A percentile compares a stretch with the other conserved stretches of the same genome.
phyloP scores from a whole-genome alignment of 2,797 vertebrate genomes.

The Paratrypauchen microcephalus region DNA sequence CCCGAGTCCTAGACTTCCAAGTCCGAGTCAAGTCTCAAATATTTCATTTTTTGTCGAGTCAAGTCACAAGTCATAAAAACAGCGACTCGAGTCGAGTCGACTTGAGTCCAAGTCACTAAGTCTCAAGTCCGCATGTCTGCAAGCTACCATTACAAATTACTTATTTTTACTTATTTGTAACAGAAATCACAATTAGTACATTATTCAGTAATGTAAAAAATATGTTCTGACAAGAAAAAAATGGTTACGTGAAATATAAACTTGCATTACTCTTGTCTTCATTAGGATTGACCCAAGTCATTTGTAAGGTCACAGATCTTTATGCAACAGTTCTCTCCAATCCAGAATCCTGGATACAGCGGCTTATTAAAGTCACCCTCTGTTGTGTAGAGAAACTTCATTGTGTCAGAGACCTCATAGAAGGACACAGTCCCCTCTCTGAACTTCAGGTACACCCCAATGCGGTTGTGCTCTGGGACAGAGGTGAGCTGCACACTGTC shows the following conservation, averaged over 20 bases:
- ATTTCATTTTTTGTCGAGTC: too few species aligned
- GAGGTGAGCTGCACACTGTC: constrained; percentile 32
- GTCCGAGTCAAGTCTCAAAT: too few species aligned
- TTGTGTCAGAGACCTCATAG: constrained; percentile 58
- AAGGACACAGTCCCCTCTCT: constrained; percentile 57
- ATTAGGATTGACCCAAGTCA: background rate
- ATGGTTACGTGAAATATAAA: background rate
- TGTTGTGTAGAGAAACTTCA: constrained; percentile 58
- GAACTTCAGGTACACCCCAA: constrained; percentile 62
- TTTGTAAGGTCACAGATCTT: constrained; percentile 53
- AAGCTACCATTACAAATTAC: too few species aligned
- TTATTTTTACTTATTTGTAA: too few species aligned
- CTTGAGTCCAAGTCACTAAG: too few species aligned
- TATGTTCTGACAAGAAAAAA: background rate
- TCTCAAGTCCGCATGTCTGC: too few species aligned
- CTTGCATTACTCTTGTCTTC: background rate
- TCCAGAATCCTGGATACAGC: constrained; percentile 68
- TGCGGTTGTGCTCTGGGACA: constrained; percentile 20
- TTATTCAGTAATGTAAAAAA: background rate
- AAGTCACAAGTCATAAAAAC: too few species aligned
- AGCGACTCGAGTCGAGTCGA: too few species aligned
- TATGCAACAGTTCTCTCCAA: constrained; percentile 52
- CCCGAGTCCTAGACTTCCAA: too few species aligned
- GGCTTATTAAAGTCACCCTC: constrained; percentile 57
- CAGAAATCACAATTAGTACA: background rate